Percentiles rank a stretch among this genome's conserved stretches.
phyloP scores from a whole-genome alignment of 2,113 vertebrate species.

The Cyphomyrus discorhynchus region DNA sequence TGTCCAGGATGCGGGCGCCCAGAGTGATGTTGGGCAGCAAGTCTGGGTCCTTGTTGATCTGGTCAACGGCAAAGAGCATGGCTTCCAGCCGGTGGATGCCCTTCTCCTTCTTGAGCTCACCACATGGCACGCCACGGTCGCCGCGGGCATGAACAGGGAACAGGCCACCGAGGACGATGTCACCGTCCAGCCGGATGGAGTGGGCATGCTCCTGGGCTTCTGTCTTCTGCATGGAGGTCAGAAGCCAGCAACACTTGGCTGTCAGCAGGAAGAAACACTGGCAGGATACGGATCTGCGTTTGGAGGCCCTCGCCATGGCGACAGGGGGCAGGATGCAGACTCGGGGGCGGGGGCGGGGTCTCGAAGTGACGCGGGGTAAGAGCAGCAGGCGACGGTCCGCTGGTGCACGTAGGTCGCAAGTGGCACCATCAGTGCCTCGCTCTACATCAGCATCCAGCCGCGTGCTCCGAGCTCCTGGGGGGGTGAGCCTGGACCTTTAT shows the following conservation, averaged over 20 bases:
- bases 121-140: constrained; percentile 85
- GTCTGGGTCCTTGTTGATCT: constrained; percentile 93
- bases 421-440: constrained; percentile 67
- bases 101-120: constrained; percentile 95
- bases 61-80: constrained; percentile 94
- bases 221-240: constrained; percentile 70
- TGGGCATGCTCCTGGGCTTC: constrained; percentile 83
- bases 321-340: constrained; percentile 37
- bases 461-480: constrained; percentile 30
- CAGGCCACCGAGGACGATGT: constrained; percentile 89
- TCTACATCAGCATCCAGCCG: constrained; percentile 46
- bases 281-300: constrained; percentile 57
- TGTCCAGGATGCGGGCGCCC: constrained; percentile 88
- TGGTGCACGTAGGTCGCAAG: constrained; percentile 53
- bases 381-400: constrained; percentile 40
- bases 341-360: neutral
- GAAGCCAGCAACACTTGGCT: constrained; percentile 74
- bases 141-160: constrained; percentile 92
- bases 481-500: neutral
- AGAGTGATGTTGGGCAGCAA: constrained; percentile 87
- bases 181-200: constrained; percentile 90
- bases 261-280: constrained; percentile 73
- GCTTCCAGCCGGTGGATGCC: constrained; percentile 93
- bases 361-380: constrained; percentile 31
- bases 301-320: constrained; percentile 62